Evolutionary conservation across 1,140 invertebrate genomes (phyloP), one percentile per base, ranked within the genome.

Genomic region (Diorhabda carinulata): DNA sequence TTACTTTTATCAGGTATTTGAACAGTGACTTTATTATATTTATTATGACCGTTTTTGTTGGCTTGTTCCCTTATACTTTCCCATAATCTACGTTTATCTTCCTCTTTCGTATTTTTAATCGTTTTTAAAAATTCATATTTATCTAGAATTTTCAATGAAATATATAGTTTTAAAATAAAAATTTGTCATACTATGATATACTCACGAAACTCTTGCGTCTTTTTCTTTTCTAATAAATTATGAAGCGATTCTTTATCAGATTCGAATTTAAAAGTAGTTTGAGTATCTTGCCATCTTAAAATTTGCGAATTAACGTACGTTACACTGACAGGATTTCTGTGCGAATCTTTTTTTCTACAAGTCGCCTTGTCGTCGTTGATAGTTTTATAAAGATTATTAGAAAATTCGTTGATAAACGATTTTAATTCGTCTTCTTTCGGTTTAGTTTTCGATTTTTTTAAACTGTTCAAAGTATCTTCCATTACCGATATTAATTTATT

Each of bases 21-120:
- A 25, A 78, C 72, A 2, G 73, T 74, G 4, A 78, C 75, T 63
- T 68, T 73, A 57, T 76, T 75, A 3, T 71, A 40, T 68, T 70
- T 76, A 4, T 56, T 70, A 64, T 76, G 72, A 5, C 73, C 70
- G 45, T 78, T 76, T 5, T 69, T 68, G 25, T 66, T 59, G 41
- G 75, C 76, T 62, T 75, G 76, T 9, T 71, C 73, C 74, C 74
- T 76, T 40, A 78, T 75, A 52, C 59, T 76, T 44, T 75, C 66
- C 76, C 76, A 78, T 7, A 78, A 65, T 43, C 68, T 72, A 7
- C 68, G 67, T 58, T 74, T 74, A 58, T 75, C 73, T 7, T 69
- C 41, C 5, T 67, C 70, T 41, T 74, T 77, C 3, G 74, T 74
- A 52, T 73, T 74, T 44, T 68, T 57, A 6, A 77, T 47, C 3